Evolutionary conservation across 2,797 vertebrate species (phyloP), one percentile per base, ranked within the genome.

Genomic region (Squalus acanthias): DNA sequence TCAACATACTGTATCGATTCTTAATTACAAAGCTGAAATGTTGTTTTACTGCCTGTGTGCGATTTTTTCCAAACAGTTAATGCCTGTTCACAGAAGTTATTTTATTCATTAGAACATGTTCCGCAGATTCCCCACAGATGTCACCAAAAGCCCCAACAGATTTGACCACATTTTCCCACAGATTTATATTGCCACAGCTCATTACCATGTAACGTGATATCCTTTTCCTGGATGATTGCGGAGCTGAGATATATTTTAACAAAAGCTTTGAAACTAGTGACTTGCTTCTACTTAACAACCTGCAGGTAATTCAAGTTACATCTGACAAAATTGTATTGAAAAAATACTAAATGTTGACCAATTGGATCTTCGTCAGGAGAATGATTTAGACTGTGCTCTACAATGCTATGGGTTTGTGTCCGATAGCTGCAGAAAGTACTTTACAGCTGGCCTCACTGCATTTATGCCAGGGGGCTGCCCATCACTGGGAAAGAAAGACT

Each of bases 41-140:
- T 69, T 69, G 20, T 70, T 70, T 53, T 26, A 95, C 24, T 50
- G 22, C 20, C 93, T 26, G 33, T 13, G 39, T 70, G 39, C 69
- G 39, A 24, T 26, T 50, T 95, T 60, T 69, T 70, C 9, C n/a
- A 2, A 92, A 26, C 93, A 26, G 9, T 69, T 95, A 33, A 72
- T 70, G 39, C 10, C 67, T 95, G 39, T 50, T 95, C 22, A 50
- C n/a, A 67, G 65, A 70, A 24, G 39, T 67, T 70, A 15, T 72
- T 95, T 50, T 26, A 70, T 70, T 95, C 24, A 69, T 69, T 53
- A 95, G n/a, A 69, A 39, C 63, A 53, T 70, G 39, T 70, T 72
- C n/a, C 15, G 69, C 93, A 95, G 93, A 95, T 95, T 95, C 93
- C n/a, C 93, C 65, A 70, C 67, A 95, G 65, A 95, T 70, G 65